Percentiles rank a stretch among this genome's conserved stretches.
These are phyloP conservation scores for Strigops habroptila DNA, from an alignment of 2,113 vertebrate species.

Conservation along the genomic window DNA sequence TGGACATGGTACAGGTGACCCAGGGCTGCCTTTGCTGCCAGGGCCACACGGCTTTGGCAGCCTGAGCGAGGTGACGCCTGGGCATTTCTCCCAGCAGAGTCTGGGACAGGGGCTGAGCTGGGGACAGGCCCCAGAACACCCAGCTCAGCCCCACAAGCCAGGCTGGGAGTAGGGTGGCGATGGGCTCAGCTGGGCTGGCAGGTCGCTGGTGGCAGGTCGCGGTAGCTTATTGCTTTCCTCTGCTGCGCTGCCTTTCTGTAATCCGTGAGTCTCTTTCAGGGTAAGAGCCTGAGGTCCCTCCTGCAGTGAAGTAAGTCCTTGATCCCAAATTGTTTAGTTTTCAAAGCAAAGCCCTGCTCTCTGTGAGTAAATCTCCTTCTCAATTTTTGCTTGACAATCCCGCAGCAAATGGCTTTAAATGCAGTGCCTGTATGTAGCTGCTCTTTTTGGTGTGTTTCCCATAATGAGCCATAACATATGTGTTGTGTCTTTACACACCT, in stretches of 20 bases:
- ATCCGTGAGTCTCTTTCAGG: neutral
- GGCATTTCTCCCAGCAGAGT: neutral
- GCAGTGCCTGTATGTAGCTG: neutral
- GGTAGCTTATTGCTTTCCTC: accelerated
- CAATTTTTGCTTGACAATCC: neutral
- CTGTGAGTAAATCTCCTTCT: neutral
- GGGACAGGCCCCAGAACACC: neutral
- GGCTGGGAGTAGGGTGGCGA: accelerated
- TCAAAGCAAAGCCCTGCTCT: neutral
- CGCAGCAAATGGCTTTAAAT: neutral
- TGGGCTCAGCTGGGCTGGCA: accelerated
- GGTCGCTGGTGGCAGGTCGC: neutral
- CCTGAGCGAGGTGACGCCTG: accelerated
- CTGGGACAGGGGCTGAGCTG: neutral
- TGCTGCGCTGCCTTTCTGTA: neutral
- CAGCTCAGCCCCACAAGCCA: neutral
- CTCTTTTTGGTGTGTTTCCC: neutral
- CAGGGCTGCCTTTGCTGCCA: neutral
- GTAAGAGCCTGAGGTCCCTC: neutral
- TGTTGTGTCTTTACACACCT: slow-evolving; percentile 21
- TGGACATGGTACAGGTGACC: neutral
- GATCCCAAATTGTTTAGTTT: neutral
- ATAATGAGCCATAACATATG: neutral
- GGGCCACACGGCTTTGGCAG: neutral
- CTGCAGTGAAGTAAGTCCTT: neutral